Evolutionary conservation across 1,140 invertebrate genomes (phyloP), one percentile per base, ranked within the genome.

Genomic region (Acromyrmex heyeri): DNA sequence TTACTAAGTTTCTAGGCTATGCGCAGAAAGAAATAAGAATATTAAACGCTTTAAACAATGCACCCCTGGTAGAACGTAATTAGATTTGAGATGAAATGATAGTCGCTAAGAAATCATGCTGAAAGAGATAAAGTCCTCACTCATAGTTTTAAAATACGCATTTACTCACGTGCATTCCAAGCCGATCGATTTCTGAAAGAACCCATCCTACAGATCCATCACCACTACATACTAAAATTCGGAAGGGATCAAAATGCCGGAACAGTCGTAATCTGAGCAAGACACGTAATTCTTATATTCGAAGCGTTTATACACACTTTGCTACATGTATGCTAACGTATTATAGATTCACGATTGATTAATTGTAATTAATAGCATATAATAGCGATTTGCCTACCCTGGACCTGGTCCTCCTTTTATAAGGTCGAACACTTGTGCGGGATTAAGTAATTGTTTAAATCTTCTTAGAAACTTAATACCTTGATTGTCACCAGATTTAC

Each of bases 381-480:
- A 65, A 87, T 30, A 30, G 30, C 72, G 34, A 82, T 50, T 62
- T 30, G 88, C 95, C 95, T 94, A 97, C 97, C 99, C 99, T 79
- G 99, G 96, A 67, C 98, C 96, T 44, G 99, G 99, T 57, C 98
- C 98, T 67, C 98, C 98, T 16, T 97, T 97, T 87, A 99, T 99
- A 88, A 99, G 97, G 96, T 99, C 99, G 96, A 99, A 99, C 57
- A 99, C 99, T 96, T 99, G 99, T 83, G 98, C 98, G 14, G 99
- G 99, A 96, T 99, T 99, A 50, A 99, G 96, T 65, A 99, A 96
- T 94, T 99, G 99, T 94, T 99, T 99, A 95, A 99, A 99, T 85
- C 99, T 96, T 83, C 98, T 96, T 61, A 99, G 96, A 96, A 99
- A 99, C 95, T 99, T 99, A n/a, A 99, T 97, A 86, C 98, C 99